Percentiles rank a stretch among this genome's conserved stretches.
These are phyloP conservation scores for Ibidorhyncha struthersii DNA, from an alignment of 2,113 vertebrate genomes.

Conservation along the genomic window DNA sequence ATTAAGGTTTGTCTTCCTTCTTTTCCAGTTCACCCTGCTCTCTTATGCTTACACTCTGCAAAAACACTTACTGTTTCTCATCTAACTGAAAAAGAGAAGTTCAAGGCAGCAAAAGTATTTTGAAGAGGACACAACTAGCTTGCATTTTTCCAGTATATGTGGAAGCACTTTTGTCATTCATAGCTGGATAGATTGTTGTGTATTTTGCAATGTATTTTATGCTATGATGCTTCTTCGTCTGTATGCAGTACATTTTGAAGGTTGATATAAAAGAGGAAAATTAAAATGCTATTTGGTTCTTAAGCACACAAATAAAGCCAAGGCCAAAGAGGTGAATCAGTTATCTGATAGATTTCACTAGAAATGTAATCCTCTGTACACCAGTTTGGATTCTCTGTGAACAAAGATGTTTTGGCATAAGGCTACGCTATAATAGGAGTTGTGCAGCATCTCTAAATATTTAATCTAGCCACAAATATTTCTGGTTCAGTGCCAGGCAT, in stretches of 20 bases:
- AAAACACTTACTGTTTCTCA: neutral
- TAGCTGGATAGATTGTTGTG: neutral
- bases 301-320: neutral
- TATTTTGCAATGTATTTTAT: neutral
- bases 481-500: neutral
- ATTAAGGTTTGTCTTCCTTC: neutral
- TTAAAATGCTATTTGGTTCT: neutral
- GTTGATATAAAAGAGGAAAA: neutral
- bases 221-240: neutral
- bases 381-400: neutral
- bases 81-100: neutral
- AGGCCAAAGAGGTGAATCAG: neutral
- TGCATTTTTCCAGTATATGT: neutral
- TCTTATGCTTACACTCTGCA: neutral
- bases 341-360: neutral
- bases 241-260: neutral
- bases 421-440: neutral
- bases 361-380: neutral
- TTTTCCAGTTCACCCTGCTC: neutral
- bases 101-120: neutral
- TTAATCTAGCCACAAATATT: neutral
- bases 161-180: neutral
- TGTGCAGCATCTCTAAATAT: neutral
- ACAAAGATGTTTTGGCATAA: neutral
- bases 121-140: neutral